Evolutionary conservation across 2,797 vertebrate species (phyloP).

Genomic region (Pogonophryne albipinna): DNA sequence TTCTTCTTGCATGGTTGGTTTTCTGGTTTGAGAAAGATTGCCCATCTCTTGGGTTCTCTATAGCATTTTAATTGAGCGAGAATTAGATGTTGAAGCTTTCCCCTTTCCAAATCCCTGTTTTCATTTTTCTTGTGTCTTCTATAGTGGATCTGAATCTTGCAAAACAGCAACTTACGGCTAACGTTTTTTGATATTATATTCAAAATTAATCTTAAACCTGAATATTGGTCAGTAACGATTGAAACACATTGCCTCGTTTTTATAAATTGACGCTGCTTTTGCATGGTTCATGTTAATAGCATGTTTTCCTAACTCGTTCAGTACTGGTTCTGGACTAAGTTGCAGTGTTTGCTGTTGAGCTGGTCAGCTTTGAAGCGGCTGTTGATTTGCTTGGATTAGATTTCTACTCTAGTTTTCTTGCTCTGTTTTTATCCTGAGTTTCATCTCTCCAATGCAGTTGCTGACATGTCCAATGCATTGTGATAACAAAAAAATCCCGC

Average conservation of each 20-base stretch:
- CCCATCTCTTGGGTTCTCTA: slow-evolving; percentile 61
- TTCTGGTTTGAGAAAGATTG: slow-evolving; percentile 74
- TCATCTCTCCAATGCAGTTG: slow-evolving; percentile 87
- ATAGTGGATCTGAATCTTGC: slow-evolving; percentile 82
- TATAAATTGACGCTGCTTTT: slow-evolving; percentile 79
- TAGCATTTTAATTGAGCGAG: slow-evolving; percentile 69
- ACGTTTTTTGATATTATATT: slow-evolving; percentile 39
- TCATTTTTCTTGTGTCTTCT: slow-evolving; percentile 65
- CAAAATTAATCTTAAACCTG: slow-evolving; percentile 33
- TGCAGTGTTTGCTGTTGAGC: slow-evolving; percentile 74
- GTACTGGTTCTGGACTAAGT: slow-evolving; percentile 74
- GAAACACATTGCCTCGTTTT: slow-evolving; percentile 28
- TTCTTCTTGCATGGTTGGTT: slow-evolving; percentile 91
- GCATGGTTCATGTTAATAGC: slow-evolving; percentile 86
- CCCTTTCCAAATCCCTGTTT: slow-evolving; percentile 69
- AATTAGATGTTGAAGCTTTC: slow-evolving; percentile 71
- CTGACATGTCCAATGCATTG: slow-evolving; percentile 86
- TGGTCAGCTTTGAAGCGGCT: slow-evolving; percentile 72
- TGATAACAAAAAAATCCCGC: slow-evolving; percentile 82
- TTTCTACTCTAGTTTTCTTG: slow-evolving; percentile 79
- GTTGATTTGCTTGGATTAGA: slow-evolving; percentile 82
- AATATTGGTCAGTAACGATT: slow-evolving; percentile 22
- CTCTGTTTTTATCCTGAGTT: slow-evolving; percentile 80
- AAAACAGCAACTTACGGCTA: slow-evolving; percentile 78
- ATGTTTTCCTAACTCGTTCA: slow-evolving; percentile 84